A percentile compares a stretch with the other conserved stretches of the same genome.
Evolutionary conservation across 2,113 vertebrate genomes (phyloP).

Genomic region (Xenopus laevis): DNA sequence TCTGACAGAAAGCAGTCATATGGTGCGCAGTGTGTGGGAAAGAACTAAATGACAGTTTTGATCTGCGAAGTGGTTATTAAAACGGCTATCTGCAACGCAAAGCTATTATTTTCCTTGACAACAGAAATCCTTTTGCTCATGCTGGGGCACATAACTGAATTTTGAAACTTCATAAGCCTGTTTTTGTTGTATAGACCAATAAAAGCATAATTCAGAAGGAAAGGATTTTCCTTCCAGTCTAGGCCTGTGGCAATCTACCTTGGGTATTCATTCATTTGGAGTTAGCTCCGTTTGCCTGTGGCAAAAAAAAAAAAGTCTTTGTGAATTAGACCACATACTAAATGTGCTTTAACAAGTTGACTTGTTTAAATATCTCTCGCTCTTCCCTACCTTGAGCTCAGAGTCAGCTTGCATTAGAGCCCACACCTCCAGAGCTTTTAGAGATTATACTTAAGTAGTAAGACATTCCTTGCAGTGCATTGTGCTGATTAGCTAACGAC

Average conservation of each 20-base stretch:
- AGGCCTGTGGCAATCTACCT: constrained; percentile 45
- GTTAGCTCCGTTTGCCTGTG: constrained; percentile 31
- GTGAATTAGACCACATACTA: constrained; percentile 31
- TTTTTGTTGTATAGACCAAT: constrained; percentile 45
- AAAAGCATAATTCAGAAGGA: constrained; percentile 44
- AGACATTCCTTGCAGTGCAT: constrained; percentile 42
- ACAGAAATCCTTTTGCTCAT: constrained; percentile 42
- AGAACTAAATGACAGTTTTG: constrained; percentile 33
- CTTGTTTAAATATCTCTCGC: constrained; percentile 44
- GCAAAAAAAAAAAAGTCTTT: constrained; percentile 38
- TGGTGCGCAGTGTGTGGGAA: constrained; percentile 26
- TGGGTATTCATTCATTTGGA: constrained; percentile 31
- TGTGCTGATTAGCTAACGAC: constrained; percentile 44
- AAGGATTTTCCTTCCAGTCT: constrained; percentile 43
- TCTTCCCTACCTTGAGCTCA: constrained; percentile 28
- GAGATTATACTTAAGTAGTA: constrained; percentile 44
- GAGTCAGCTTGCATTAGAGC: constrained; percentile 36
- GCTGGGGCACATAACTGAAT: constrained; percentile 39
- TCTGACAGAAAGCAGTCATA: constrained; percentile 23
- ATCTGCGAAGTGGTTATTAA: constrained; percentile 43
- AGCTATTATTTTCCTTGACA: constrained; percentile 44
- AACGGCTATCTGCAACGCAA: constrained; percentile 41
- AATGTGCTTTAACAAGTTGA: constrained; percentile 44
- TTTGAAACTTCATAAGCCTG: constrained; percentile 37
- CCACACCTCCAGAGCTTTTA: constrained; percentile 42